Base-by-base conservation (phyloP, 2,888 invertebrate genomes). In the Andrena praecox region DNA sequence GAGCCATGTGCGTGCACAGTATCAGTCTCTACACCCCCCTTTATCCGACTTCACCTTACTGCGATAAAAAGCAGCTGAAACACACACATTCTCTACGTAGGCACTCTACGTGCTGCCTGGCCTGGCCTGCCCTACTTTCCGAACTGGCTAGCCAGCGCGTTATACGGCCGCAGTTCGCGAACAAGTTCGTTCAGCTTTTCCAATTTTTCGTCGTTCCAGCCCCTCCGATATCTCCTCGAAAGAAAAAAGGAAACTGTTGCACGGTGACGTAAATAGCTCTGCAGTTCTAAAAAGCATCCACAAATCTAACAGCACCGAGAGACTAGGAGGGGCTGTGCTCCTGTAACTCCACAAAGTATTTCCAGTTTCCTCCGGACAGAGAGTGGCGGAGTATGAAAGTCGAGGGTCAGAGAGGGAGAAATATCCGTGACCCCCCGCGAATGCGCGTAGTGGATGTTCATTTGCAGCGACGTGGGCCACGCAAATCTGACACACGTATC, bases 401-500 rank as follows among this genome's bases (percentile, higher is more conserved):
- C 16, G 16, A 16, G 42, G 42, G 16, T 42, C 1, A 16, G 16
- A 5, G 42, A 16, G 42, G 42, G 42, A 42, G 42, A 42, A 42
- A 42, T 42, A 5, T 42, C 42, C 16, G 5, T 16, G 16, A 16
- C 42, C 42, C 42, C 42, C 1, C 56, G 0, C 56, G 0, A 1
- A 10, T 20, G 33, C 48, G 60, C 66, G 42, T 35, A 24, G 54
- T 35, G 66, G 62, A 71, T 75, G 75, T 82, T 71, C 82, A 75
- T 82, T 82, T 80, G 66, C 56, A 50, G 56, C 50, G 59, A n/a
- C 68, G 35, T 12, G 56, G 70, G 60, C 81, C 42, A 67, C n/a
- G 81, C 82, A 52, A 82, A 63, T 72, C 82, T 67, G 56, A 35
- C 71, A 48, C 80, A 81, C 84, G 84, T 84, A 82, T 87, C 88